Evolutionary conservation across 2,113 vertebrate genomes (phyloP).

Genomic region (Cephalopholis sonnerati): DNA sequence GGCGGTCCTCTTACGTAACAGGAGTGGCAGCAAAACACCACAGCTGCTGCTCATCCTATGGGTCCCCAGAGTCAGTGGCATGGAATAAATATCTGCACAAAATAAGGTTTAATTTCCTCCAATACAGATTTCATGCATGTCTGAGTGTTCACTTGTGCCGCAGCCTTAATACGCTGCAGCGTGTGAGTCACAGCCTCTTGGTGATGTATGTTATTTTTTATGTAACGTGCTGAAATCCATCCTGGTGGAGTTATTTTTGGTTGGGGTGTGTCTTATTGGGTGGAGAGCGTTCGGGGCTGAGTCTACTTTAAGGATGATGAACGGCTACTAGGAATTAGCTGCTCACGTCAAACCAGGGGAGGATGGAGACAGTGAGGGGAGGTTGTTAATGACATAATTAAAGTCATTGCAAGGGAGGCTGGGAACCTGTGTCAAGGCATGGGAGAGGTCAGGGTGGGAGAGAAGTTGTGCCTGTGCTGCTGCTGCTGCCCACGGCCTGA

Average conservation of each 20-base stretch:
- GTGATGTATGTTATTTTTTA: conserved; percentile 54
- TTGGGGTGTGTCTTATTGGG: conserved; percentile 67
- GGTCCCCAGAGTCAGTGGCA: conserved; percentile 30
- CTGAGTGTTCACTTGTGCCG: background rate
- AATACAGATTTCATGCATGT: conserved; percentile 23
- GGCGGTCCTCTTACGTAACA: conserved; percentile 75
- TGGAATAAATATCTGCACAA: conserved; percentile 46
- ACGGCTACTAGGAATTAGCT: conserved; percentile 19
- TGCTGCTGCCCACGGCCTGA: conserved; percentile 13
- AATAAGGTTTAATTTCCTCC: conserved; percentile 47
- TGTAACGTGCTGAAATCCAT: conserved; percentile 54
- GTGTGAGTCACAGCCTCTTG: conserved; percentile 56
- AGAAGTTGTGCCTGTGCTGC: background rate
- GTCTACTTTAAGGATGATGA: conserved; percentile 26
- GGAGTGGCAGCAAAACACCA: conserved; percentile 42
- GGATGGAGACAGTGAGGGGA: conserved; percentile 25
- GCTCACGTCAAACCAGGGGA: conserved; percentile 4
- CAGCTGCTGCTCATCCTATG: conserved; percentile 74
- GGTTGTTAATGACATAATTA: conserved; percentile 26
- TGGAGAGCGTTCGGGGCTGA: conserved; percentile 25
- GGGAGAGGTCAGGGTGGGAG: conserved; percentile 54
- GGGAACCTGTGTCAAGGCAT: background rate
- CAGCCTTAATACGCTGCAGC: conserved; percentile 36
- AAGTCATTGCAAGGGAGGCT: conserved; percentile 32
- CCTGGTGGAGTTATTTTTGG: conserved; percentile 73